A percentile compares a stretch with the other conserved stretches of the same genome.
Conservation (phyloP, 1,140 invertebrate species). For the Theocolax elegans region DNA sequence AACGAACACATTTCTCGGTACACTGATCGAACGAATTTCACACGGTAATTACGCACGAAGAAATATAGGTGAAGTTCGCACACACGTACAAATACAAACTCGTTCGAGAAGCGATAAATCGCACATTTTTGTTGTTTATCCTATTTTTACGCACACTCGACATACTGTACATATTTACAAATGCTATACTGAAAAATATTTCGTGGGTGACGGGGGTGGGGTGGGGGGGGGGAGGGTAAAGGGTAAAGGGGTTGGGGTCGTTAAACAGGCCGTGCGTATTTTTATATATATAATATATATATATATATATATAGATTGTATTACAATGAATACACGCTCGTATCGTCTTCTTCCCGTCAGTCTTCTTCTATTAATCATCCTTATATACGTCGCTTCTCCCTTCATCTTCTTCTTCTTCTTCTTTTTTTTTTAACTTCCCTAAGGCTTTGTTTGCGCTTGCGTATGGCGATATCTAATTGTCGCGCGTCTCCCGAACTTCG, state of each 20-base stretch:
- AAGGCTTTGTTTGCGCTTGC: conserved; percentile 5
- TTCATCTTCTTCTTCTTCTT: conserved; percentile 13
- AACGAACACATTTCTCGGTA: no score
- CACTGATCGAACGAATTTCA: no score
- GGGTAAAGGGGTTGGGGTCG: no score
- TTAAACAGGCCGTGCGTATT: conserved; percentile 31
- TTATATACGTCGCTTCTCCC: not conserved
- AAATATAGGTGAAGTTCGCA: no score
- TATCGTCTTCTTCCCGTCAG: not conserved
- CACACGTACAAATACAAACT: no score
- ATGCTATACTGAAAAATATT: conserved; percentile 34
- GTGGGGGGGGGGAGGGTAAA: no score
- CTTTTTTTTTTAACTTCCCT: not conserved
- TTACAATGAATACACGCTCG: conserved; percentile 1
- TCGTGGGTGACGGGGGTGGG: no score
- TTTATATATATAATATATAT: conserved; percentile 17
- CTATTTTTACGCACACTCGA: not conserved
- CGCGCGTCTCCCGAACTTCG: no score
- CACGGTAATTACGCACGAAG: no score
- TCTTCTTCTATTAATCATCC: not conserved
- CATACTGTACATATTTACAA: conserved; percentile 40
- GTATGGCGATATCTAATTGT: conserved; percentile 16
- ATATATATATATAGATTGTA: conserved; percentile 26
- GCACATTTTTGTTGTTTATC: conserved; percentile 19
- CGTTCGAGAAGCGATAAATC: no score